Conservation (phyloP, 2,113 vertebrate genomes). For the Ceratotherium simum region DNA sequence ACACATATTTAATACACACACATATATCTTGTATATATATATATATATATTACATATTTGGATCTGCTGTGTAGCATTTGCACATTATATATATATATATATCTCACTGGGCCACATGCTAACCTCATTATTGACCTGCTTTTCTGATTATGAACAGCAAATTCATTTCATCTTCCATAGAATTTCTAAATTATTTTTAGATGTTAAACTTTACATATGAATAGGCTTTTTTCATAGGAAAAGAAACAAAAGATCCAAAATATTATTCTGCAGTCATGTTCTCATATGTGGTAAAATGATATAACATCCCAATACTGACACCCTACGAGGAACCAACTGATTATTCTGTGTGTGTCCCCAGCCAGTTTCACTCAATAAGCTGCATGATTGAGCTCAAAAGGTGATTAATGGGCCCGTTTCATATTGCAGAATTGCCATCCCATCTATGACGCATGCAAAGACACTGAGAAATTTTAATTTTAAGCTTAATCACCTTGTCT, state of each 20-base stretch:
- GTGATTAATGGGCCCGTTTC: conserved; percentile 79
- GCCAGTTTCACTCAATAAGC: conserved; percentile 83
- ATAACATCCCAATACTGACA: conserved; percentile 54
- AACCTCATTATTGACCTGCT: background rate
- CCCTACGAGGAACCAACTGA: conserved; percentile 76
- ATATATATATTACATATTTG: too few relatives aligned
- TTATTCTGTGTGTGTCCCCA: conserved; percentile 81
- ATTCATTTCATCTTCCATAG: conserved; percentile 9
- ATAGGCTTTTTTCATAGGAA: conserved; percentile 20
- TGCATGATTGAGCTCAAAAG: conserved; percentile 81
- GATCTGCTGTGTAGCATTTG: too few relatives aligned
- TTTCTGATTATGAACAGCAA: background rate
- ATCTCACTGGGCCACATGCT: background rate
- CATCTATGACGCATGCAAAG: conserved; percentile 69
- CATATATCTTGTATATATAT: background rate
- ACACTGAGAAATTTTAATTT: conserved; percentile 74
- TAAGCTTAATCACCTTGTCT: conserved; percentile 78
- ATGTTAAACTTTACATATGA: conserved; percentile 28
- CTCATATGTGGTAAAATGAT: conserved; percentile 58
- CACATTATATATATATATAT: background rate
- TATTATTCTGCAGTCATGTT: conserved; percentile 67
- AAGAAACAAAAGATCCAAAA: conserved; percentile 10
- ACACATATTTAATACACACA: too few relatives aligned
- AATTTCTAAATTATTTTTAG: conserved; percentile 49
- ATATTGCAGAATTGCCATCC: conserved; percentile 51